phyloP scores from a whole-genome alignment of 2,113 vertebrate genomes.

The Oryzias woworae region DNA sequence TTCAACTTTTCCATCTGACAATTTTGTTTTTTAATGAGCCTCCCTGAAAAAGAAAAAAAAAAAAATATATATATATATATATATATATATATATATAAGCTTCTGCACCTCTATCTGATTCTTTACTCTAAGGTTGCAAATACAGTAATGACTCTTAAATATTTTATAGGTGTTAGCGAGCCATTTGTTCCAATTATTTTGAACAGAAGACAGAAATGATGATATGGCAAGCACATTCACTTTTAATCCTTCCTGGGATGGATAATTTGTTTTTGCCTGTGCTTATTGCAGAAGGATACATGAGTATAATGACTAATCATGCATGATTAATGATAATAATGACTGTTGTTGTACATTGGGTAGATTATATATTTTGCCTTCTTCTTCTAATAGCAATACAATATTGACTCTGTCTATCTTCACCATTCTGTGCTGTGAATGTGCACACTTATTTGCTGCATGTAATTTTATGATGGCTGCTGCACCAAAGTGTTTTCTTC shows the following conservation, averaged over 20 bases:
- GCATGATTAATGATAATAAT: constrained; percentile 28
- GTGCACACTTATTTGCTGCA: background rate
- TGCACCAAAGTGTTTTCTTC: too few relatives aligned
- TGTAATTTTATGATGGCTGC: background rate
- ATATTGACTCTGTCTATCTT: background rate
- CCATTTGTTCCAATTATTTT: constrained; percentile 52
- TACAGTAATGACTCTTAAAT: constrained; percentile 44
- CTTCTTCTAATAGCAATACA: background rate
- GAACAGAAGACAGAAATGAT: constrained; percentile 22
- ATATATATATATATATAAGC: constrained; percentile 19
- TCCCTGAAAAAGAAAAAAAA: too few relatives aligned
- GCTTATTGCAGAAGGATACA: constrained; percentile 11
- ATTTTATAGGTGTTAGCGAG: constrained; percentile 51
- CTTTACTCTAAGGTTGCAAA: constrained; percentile 28
- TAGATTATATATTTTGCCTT: constrained; percentile 15
- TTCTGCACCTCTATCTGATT: constrained; percentile 21
- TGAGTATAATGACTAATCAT: constrained; percentile 20
- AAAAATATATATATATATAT: too few relatives aligned
- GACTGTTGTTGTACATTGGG: background rate
- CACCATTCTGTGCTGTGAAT: background rate
- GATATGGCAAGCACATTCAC: constrained; percentile 3
- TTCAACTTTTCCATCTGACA: too few relatives aligned
- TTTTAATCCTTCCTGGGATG: constrained; percentile 10
- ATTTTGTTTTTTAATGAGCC: too few relatives aligned
- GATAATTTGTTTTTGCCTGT: constrained; percentile 34